Evolutionary conservation across 2,113 vertebrate genomes (phyloP).

Genomic region (Dicerorhinus sumatrensis): DNA sequence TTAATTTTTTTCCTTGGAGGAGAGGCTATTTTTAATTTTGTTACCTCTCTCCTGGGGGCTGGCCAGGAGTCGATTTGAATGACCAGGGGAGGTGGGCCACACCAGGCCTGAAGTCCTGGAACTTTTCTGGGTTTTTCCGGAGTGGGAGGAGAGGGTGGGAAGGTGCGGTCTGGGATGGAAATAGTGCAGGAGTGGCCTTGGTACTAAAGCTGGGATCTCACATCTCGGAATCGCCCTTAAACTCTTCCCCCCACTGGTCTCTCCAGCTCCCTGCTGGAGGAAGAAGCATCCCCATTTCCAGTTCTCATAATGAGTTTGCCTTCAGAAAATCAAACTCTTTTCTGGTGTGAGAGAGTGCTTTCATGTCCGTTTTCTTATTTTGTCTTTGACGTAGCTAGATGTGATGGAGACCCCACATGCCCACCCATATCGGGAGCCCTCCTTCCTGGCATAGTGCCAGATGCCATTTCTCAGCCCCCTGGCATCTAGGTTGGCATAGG

Average conservation of each 20-base stretch:
- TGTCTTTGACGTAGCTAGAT: neutral
- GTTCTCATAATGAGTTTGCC: neutral
- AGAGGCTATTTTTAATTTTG: slow-evolving; percentile 81
- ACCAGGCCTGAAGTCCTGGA: neutral
- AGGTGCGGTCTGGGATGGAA: neutral
- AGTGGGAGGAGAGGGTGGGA: neutral
- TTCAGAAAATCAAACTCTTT: neutral
- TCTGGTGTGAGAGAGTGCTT: neutral
- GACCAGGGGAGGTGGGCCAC: slow-evolving; percentile 18
- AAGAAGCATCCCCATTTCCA: neutral
- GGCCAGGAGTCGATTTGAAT: slow-evolving; percentile 62
- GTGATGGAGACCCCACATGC: neutral
- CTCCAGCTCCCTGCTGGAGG: neutral
- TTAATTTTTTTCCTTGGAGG: slow-evolving; percentile 81
- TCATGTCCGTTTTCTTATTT: neutral
- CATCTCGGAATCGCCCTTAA: neutral
- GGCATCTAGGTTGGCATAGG: neutral
- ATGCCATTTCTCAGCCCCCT: neutral
- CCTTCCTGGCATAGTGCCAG: neutral
- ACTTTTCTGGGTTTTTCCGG: slow-evolving; percentile 42
- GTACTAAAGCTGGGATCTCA: neutral
- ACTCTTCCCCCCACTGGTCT: neutral
- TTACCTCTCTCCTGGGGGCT: slow-evolving; percentile 69
- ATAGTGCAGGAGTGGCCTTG: neutral
- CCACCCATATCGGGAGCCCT: neutral